These are phyloP conservation scores for Epinotia bilunana DNA, from an alignment of 2,888 invertebrate species.

Conservation along the genomic window DNA sequence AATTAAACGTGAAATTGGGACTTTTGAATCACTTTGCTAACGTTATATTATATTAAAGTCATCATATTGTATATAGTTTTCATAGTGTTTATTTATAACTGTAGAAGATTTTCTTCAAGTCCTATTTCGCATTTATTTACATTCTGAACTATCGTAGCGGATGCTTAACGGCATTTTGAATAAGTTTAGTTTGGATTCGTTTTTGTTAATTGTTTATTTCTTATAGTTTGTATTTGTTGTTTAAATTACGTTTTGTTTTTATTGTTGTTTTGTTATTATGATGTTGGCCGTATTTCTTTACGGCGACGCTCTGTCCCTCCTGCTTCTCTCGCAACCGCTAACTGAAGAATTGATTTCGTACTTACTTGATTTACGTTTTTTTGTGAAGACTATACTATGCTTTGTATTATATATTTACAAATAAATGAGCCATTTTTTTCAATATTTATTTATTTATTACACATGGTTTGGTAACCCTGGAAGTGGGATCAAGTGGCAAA, in stretches of 20 bases:
- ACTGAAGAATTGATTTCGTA: background rate
- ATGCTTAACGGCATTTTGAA: background rate
- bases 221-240: slow-evolving; percentile 22
- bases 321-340: slow-evolving; percentile 38
- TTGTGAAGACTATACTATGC: background rate
- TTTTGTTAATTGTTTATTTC: slow-evolving; percentile 6
- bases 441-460: background rate
- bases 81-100: background rate
- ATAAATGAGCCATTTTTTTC: background rate
- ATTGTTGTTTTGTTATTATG: slow-evolving; percentile 25
- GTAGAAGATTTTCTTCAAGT: background rate
- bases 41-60: background rate
- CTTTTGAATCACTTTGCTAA: background rate
- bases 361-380: background rate
- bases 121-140: background rate
- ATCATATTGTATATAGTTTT: background rate
- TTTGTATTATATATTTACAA: background rate
- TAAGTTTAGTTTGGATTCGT: background rate
- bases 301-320: slow-evolving; percentile 11
- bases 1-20: slow-evolving; percentile 1
- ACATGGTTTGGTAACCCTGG: background rate
- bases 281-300: slow-evolving; percentile 1
- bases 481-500: background rate
- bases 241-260: background rate
- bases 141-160: background rate